Percentiles rank a stretch among this genome's conserved stretches.
phyloP scores from a whole-genome alignment of 2,888 invertebrate genomes.

The Drosophila histrio region DNA sequence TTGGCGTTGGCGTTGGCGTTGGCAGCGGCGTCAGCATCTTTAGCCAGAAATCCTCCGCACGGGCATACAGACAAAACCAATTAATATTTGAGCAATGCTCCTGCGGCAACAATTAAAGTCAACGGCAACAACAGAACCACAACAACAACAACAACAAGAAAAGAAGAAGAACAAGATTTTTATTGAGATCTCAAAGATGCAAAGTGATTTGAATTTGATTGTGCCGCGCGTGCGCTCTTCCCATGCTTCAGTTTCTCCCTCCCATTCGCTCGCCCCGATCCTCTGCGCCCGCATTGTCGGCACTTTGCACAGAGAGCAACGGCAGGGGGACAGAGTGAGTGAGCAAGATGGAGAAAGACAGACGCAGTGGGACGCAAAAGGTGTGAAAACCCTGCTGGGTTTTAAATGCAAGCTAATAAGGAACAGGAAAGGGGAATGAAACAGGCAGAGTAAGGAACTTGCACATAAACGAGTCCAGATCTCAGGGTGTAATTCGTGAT shows the following conservation, averaged over 20 bases:
- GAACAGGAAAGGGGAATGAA: slow-evolving; percentile 35
- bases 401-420: slow-evolving; percentile 83
- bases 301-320: slow-evolving; percentile 5
- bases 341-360: not conserved
- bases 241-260: not conserved
- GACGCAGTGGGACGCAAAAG: slow-evolving; percentile 82
- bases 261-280: not conserved
- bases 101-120: slow-evolving; percentile 82
- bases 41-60: slow-evolving; percentile 67
- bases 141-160: slow-evolving; percentile 9
- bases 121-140: slow-evolving; percentile 54
- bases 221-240: slow-evolving; percentile 70
- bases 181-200: slow-evolving; percentile 83
- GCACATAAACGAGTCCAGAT: slow-evolving; percentile 38
- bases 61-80: slow-evolving; percentile 72
- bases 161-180: slow-evolving; percentile 61
- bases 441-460: not conserved
- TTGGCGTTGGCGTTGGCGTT: slow-evolving; percentile 3
- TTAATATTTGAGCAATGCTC: slow-evolving; percentile 83
- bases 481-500: slow-evolving; percentile 35
- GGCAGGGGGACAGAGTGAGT: not conserved
- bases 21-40: slow-evolving; percentile 38
- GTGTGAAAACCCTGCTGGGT: slow-evolving; percentile 84
- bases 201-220: slow-evolving; percentile 82
- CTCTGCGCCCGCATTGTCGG: slow-evolving; percentile 32